These are phyloP conservation scores for Galerucella pusilla DNA, from an alignment of 2,888 invertebrate species.

Conservation along the genomic window DNA sequence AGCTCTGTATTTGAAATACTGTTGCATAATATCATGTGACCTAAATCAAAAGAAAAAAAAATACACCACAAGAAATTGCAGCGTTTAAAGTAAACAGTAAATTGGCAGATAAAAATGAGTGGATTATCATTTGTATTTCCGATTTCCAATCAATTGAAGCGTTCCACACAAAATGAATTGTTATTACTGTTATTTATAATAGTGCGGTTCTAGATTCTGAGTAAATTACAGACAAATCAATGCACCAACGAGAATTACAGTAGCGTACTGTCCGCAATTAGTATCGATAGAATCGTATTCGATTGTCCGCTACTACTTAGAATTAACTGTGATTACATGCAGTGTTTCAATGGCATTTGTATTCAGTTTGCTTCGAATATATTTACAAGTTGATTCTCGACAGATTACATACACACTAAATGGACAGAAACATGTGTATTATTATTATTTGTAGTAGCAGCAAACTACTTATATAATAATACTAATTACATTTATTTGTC, in stretches of 20 bases:
- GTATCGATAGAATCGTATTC: background rate
- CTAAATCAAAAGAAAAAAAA: too few species aligned
- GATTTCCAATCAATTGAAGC: background rate
- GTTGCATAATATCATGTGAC: too few species aligned
- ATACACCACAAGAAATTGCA: too few species aligned
- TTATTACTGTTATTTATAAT: background rate
- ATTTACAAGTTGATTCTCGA: background rate
- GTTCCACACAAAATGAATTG: background rate
- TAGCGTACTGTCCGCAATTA: background rate
- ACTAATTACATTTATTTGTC: background rate
- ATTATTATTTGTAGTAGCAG: background rate
- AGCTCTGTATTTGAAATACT: too few species aligned
- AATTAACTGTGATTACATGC: background rate
- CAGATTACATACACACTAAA: background rate
- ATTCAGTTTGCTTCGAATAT: background rate
- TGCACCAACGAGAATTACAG: background rate
- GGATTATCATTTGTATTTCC: background rate
- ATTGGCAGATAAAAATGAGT: background rate
- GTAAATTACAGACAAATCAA: background rate
- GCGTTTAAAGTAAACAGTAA: too few species aligned
- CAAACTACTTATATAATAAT: background rate
- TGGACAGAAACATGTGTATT: constrained; percentile 1
- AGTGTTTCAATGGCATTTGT: background rate
- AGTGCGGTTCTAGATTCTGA: background rate
- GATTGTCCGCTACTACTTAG: constrained; percentile 2